Base-by-base conservation (phyloP, 2,113 vertebrate genomes). In the Lamprotornis superbus region DNA sequence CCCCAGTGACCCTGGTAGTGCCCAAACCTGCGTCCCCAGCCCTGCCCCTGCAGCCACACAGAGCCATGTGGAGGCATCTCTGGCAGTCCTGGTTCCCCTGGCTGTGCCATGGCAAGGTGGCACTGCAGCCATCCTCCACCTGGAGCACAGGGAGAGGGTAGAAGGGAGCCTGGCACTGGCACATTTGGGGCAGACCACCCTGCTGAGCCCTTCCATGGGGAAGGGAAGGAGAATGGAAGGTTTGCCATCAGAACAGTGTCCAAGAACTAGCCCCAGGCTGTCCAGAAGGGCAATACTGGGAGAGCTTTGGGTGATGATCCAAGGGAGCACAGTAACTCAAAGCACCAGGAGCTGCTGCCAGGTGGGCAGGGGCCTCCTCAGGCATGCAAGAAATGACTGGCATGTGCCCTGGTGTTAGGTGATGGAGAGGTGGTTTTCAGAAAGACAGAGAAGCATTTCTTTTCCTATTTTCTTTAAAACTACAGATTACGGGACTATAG, bases 1-100 rank as follows among this genome's bases (percentile, higher is more conserved):
- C 5, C n/a, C 15, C 37, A 33, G 19, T 39, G 67, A 24, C 27
- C 12, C 27, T 1, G 4, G 21, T 37, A 71, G 35, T 9, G 5
- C 13, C 39, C 3, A 2, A 4, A 46, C 25, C 78, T 71, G 53
- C 6, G 1, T 33, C 11, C 44, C 46, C 71, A 69, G n/a, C n/a
- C 40, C 55, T 80, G n/a, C 35, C 42, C 11, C 71, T 57, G 55
- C n/a, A 55, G 25, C 70, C 74, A 33, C 25, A 13, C 35, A 22
- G 23, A 61, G 42, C 35, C n/a, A 3, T 0, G 3, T 0, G 5
- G 65, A 44, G 69, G 46, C 0, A 1, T 24, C n/a, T 12, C 60
- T 1, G 0, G 47, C 53, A 49, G n/a, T 57, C 28, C 44, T 1
- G 1, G 31, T 67, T 33, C 27, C 20, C 35, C 50, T 0, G 5